Evolutionary conservation across 2,888 invertebrate genomes (phyloP), one percentile per base, ranked within the genome.

Genomic region (Leistus spinibarbis): DNA sequence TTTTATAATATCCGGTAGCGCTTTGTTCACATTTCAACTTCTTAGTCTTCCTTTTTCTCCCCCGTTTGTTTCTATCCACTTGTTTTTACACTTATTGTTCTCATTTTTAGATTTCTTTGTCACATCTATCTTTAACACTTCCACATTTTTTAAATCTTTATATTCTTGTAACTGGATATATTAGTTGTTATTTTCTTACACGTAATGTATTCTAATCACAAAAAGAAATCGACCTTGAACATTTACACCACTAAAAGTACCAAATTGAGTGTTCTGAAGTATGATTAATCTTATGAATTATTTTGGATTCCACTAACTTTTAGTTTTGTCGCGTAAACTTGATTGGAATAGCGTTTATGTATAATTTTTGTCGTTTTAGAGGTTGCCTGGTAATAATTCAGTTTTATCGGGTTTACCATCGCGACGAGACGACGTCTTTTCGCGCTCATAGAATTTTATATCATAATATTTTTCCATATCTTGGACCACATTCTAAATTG

Each of bases 1-100:
- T 73, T 73, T 67, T 73, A 73, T 73, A 73, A 73, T 73, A 73
- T 73, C 73, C 73, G 73, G 73, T 73, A 73, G 73, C 72, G 19
- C 65, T 72, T 72, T 27, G 64, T 65, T 64, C 60, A 60, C 40
- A 70, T 63, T 57, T 70, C 40, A 40, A 40, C 40, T 7, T 70
- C 70, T 70, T 70, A 53, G 54, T 70, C 60, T 27, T 70, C 60
- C 9, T 17, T 57, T 57, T 57, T 57, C 7, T 17, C 16, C 16
- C 16, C 16, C 20, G 16, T 57, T 13, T 57, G 17, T 19, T 57
- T 57, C 57, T 57, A 3, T 56, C 17, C 4, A 7, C 20, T 17
- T 57, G 17, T 57, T 57, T 17, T 20, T 57, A 2, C 16, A 57
- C 57, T 19, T 19, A 20, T 17, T 57, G 57, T 20, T 57, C 13